These are phyloP conservation scores for Anhinga rufa DNA, from an alignment of 2,113 vertebrate species.

Conservation along the genomic window DNA sequence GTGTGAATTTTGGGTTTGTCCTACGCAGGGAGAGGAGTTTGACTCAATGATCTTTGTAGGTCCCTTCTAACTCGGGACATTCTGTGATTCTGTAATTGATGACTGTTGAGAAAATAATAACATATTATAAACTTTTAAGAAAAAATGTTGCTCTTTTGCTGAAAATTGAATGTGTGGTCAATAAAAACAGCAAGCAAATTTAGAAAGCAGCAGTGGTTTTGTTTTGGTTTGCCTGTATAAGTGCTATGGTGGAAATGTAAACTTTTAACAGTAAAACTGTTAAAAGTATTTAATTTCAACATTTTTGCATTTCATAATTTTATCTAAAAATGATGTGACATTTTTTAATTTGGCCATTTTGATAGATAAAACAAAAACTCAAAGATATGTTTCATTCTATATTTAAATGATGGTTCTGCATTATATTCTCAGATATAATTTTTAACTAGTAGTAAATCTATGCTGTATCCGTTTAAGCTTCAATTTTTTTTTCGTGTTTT, in stretches of 20 bases:
- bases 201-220: accelerated
- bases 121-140: background rate
- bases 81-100: too few relatives aligned
- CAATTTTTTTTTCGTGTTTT: background rate
- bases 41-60: too few relatives aligned
- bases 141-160: background rate
- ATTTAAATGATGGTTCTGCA: background rate
- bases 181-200: background rate
- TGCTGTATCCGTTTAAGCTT: background rate
- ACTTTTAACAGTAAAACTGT: background rate
- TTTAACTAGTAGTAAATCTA: background rate
- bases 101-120: background rate
- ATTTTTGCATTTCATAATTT: background rate
- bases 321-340: background rate
- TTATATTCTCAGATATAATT: background rate
- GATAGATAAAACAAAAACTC: background rate
- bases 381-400: background rate
- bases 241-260: background rate
- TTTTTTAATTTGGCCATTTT: background rate
- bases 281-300: background rate
- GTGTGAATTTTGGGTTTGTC: too few relatives aligned
- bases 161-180: background rate
- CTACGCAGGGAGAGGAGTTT: too few relatives aligned
- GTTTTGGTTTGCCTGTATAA: background rate
- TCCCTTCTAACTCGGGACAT: too few relatives aligned